Conservation (phyloP, 2,888 invertebrate genomes). For the Habrosyne pyritoides region DNA sequence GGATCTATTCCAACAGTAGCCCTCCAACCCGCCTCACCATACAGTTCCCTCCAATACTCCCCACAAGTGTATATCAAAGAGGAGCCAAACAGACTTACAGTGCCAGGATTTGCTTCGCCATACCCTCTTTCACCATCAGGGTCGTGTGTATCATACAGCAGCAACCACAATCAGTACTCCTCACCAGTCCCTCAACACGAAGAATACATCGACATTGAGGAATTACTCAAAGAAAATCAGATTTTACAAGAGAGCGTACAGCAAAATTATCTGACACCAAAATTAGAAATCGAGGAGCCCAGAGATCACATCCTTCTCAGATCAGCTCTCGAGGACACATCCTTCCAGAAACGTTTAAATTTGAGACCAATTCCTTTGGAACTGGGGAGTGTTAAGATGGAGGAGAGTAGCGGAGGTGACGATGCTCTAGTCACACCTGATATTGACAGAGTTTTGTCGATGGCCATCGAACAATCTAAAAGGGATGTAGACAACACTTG, state of each 20-base stretch:
- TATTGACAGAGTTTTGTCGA: constrained; percentile 91
- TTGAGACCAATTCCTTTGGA: constrained; percentile 90
- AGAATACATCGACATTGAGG: constrained; percentile 85
- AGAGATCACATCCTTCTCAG: constrained; percentile 90
- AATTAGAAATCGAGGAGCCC: constrained; percentile 81
- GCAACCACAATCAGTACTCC: constrained; percentile 78
- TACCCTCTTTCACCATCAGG: constrained; percentile 84
- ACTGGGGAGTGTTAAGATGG: constrained; percentile 86
- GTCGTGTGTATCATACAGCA: constrained; percentile 81
- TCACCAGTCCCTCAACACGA: constrained; percentile 84
- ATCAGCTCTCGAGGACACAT: constrained; percentile 92
- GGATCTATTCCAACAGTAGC: constrained; percentile 83
- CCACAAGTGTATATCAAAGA: constrained; percentile 77
- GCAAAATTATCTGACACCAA: constrained; percentile 75
- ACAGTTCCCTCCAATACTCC: constrained; percentile 71
- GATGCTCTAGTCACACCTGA: constrained; percentile 87
- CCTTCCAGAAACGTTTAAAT: constrained; percentile 93
- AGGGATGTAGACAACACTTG: constrained; percentile 94
- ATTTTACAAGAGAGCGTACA: constrained; percentile 76
- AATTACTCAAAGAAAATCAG: constrained; percentile 83
- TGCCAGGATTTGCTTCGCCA: constrained; percentile 78
- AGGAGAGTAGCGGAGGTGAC: constrained; percentile 85
- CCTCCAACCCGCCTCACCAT: constrained; percentile 82
- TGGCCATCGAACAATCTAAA: constrained; percentile 94
- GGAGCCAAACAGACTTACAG: constrained; percentile 78